Conservation (phyloP, 2,797 vertebrate species). For the Aplochiton taeniatus region DNA sequence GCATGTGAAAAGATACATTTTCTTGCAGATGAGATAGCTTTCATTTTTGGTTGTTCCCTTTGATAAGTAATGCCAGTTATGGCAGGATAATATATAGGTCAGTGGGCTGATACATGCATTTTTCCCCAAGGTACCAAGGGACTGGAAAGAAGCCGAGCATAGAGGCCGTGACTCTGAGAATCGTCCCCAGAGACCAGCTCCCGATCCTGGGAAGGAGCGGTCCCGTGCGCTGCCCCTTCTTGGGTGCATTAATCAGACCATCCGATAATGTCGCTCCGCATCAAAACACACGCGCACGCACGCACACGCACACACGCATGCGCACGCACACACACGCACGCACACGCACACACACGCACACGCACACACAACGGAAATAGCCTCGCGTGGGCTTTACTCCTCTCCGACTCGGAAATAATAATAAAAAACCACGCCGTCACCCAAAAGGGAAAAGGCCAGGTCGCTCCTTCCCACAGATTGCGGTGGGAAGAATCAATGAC, state of each 20-base stretch:
- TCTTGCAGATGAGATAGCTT: too few species aligned
- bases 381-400: slow-evolving; percentile 29
- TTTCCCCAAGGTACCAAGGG: background rate
- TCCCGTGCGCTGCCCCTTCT: slow-evolving; percentile 23
- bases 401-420: slow-evolving; percentile 38
- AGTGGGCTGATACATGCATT: slow-evolving; percentile 4
- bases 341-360: slow-evolving; percentile 3
- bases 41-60: too few species aligned
- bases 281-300: too few species aligned
- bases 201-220: slow-evolving; percentile 28
- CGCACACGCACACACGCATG: background rate
- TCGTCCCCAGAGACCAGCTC: slow-evolving; percentile 9
- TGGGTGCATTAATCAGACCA: slow-evolving; percentile 17
- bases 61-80: too few species aligned
- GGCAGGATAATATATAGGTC: background rate
- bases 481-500: slow-evolving; percentile 77
- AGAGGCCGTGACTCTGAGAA: slow-evolving; percentile 13
- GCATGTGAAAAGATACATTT: too few species aligned
- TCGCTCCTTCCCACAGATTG: slow-evolving; percentile 69
- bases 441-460: slow-evolving; percentile 63
- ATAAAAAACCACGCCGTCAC: slow-evolving; percentile 54
- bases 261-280: too few species aligned
- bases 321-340: background rate
- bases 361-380: slow-evolving; percentile 60
- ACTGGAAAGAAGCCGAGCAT: slow-evolving; percentile 1